Evolutionary conservation across 2,888 invertebrate species (phyloP).

Genomic region (Toxonevra muliebris): DNA sequence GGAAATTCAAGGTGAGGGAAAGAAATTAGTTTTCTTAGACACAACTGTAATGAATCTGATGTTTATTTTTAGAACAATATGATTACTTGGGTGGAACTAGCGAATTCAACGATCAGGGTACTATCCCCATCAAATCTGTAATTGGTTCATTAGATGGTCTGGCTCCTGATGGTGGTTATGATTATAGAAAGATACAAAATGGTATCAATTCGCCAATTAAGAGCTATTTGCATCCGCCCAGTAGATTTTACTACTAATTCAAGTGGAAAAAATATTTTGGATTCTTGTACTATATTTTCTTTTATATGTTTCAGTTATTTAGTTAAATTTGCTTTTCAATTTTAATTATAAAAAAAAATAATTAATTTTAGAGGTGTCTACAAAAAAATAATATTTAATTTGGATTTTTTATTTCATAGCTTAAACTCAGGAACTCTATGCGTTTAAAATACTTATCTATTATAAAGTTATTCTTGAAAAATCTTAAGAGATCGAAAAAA

Average conservation of each 20-base stretch:
- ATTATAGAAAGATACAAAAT: slow-evolving; percentile 44
- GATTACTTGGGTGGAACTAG: slow-evolving; percentile 57
- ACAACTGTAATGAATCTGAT: background rate
- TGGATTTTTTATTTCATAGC: too few relatives aligned
- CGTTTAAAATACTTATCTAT: too few relatives aligned
- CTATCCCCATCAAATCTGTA: slow-evolving; percentile 55
- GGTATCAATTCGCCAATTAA: slow-evolving; percentile 22
- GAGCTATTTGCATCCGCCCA: slow-evolving; percentile 27
- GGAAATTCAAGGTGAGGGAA: slow-evolving; percentile 54
- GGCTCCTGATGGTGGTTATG: slow-evolving; percentile 47
- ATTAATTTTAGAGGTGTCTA: too few relatives aligned
- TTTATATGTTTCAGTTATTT: background rate
- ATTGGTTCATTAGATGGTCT: slow-evolving; percentile 50
- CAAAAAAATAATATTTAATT: too few relatives aligned
- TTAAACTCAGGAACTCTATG: too few relatives aligned
- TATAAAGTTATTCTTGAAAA: too few relatives aligned
- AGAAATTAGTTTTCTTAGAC: background rate
- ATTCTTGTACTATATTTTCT: background rate
- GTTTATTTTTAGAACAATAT: slow-evolving; percentile 49
- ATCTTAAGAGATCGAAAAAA: too few relatives aligned
- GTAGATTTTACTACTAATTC: slow-evolving; percentile 21
- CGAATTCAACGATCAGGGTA: slow-evolving; percentile 52
- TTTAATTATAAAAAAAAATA: background rate
- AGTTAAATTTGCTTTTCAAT: slow-evolving; percentile 10
- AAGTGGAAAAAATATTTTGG: background rate